Base-by-base conservation (phyloP, 2,888 invertebrate genomes). In the Eupithecia pulchellata region DNA sequence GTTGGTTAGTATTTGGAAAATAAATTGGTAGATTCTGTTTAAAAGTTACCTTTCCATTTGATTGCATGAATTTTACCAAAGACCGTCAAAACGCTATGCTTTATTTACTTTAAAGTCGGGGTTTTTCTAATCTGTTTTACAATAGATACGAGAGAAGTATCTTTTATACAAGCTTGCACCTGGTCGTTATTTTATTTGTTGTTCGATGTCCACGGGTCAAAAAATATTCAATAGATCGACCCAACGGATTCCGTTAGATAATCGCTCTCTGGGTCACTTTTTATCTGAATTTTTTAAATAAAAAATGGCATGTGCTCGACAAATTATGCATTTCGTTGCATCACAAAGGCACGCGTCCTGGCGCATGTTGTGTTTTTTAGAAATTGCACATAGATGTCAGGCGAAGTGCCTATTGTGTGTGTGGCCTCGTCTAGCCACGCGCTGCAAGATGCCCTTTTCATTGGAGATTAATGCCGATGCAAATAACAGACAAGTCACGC, bases 311-410 rank as follows among this genome's bases (percentile, higher is more conserved):
- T 93, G 92, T 92, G 93, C 92, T 92, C 89, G 83, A 90, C 89
- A 91, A 92, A 93, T 93, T 93, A 93, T 92, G 91, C 91, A 94
- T 91, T 89, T 89, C 87, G 88, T 77, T 91, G 92, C 90, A 85
- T 91, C 89, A 93, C 92, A 93, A 93, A 87, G 79, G 87, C 81
- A 81, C 82, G 84, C 79, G 83, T 84, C 84, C 80, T 78, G 84
- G 87, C 91, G 87, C 85, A 79, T 77, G 73, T 77, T 81, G 77
- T 86, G 81, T 87, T 88, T 89, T 84, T 83, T 74, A 82, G 86
- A 89, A 90, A 92, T 87, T 84, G 86, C 88, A 83, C 88, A 80
- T 85, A 85, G 81, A 86, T 91, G 90, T 91, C 90, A 90, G 88
- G 80, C 84, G 81, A 83, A 86, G 87, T 83, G 85, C 80, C 82